Evolutionary conservation across 2,888 invertebrate genomes (phyloP).

Genomic region (Elmis aenea): DNA sequence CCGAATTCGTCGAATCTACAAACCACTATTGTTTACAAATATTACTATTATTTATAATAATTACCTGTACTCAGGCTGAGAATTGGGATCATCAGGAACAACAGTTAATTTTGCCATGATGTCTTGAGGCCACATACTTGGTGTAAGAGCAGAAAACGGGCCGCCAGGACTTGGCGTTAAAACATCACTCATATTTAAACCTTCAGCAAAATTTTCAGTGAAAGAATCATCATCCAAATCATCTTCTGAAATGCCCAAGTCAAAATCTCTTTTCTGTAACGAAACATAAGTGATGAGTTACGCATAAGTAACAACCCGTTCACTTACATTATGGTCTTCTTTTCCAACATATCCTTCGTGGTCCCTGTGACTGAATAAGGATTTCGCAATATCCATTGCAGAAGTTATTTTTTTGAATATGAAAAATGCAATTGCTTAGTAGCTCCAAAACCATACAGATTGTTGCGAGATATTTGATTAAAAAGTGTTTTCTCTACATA

Average conservation of each 20-base stretch:
- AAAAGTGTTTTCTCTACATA: too few species aligned
- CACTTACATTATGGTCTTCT: conserved; percentile 69
- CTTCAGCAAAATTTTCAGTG: conserved; percentile 60
- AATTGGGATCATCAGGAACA: conserved; percentile 68
- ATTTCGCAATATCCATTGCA: conserved; percentile 93
- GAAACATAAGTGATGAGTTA: too few species aligned
- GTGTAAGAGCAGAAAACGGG: conserved; percentile 89
- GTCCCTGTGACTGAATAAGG: conserved; percentile 78
- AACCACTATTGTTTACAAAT: conserved; percentile 3
- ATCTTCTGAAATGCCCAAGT: conserved; percentile 75
- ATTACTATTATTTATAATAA: conserved; percentile 1
- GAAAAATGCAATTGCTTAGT: too few species aligned
- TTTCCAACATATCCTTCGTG: conserved; percentile 89
- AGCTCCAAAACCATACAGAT: too few species aligned
- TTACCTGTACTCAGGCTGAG: conserved; percentile 62
- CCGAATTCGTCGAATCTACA: conserved; percentile 91
- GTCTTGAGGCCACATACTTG: conserved; percentile 97
- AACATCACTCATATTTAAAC: conserved; percentile 65
- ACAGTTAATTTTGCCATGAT: conserved; percentile 77
- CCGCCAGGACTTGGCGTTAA: conserved; percentile 77
- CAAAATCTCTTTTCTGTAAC: conserved; percentile 64
- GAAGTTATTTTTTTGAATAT: too few species aligned
- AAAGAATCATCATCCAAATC: conserved; percentile 56
- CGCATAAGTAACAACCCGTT: too few species aligned
- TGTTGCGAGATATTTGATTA: too few species aligned